Percentiles rank a stretch among this genome's conserved stretches.
Evolutionary conservation across 2,113 vertebrate species (phyloP).

Genomic region (Ploceus nigricollis): DNA sequence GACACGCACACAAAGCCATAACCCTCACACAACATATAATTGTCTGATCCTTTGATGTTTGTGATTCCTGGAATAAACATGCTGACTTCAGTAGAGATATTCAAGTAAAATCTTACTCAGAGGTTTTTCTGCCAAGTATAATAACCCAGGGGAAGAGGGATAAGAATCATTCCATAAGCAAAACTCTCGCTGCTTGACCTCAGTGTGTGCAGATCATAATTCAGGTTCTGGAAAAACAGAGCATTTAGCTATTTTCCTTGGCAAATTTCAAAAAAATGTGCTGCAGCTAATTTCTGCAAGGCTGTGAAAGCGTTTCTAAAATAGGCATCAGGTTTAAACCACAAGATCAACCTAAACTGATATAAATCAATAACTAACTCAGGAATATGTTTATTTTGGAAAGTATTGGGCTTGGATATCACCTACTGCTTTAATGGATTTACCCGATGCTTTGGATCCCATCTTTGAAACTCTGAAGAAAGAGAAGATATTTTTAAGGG

Average conservation of each 20-base stretch:
- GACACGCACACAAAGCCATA: neutral
- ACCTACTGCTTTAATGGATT: slow-evolving; percentile 62
- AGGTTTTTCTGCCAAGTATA: slow-evolving; percentile 64
- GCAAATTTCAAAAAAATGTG: slow-evolving; percentile 59
- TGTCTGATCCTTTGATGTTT: slow-evolving; percentile 41
- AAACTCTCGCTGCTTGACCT: slow-evolving; percentile 60
- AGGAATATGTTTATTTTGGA: slow-evolving; percentile 65
- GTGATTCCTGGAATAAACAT: slow-evolving; percentile 54
- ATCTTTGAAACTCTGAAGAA: slow-evolving; percentile 32
- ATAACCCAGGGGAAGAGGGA: slow-evolving; percentile 64
- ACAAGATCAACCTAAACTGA: slow-evolving; percentile 64
- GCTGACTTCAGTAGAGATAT: slow-evolving; percentile 60
- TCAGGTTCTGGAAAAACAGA: slow-evolving; percentile 67
- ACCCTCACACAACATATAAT: slow-evolving; percentile 44
- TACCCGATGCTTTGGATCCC: slow-evolving; percentile 46
- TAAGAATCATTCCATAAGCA: slow-evolving; percentile 65
- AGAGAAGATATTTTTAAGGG: slow-evolving; percentile 14
- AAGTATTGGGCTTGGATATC: slow-evolving; percentile 37
- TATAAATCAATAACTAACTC: slow-evolving; percentile 66
- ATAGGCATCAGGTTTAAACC: slow-evolving; percentile 65
- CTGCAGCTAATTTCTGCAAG: slow-evolving; percentile 63
- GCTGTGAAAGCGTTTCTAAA: slow-evolving; percentile 69
- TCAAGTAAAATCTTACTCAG: slow-evolving; percentile 69
- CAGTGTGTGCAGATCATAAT: slow-evolving; percentile 59
- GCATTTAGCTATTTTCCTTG: slow-evolving; percentile 64